Conservation (phyloP, 1,140 invertebrate genomes). For the Cherax destructor region DNA sequence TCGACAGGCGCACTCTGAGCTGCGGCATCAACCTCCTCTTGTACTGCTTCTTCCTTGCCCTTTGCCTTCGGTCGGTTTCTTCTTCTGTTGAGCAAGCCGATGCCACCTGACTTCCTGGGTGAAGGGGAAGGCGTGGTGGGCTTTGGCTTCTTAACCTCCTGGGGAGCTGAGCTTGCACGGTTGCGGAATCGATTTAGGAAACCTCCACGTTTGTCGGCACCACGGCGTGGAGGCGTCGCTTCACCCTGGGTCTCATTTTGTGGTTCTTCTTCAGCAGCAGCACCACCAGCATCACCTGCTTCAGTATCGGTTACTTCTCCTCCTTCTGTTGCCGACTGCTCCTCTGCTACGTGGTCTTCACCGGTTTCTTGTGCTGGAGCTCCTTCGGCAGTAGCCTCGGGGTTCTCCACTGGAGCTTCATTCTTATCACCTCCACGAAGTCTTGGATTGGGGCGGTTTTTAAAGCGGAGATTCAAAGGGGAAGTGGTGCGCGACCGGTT, state of each 20-base stretch:
- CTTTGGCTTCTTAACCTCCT: neutral
- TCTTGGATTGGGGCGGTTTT: neutral
- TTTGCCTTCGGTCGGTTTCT: neutral
- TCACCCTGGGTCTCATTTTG: neutral
- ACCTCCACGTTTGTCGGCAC: neutral
- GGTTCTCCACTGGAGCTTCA: neutral
- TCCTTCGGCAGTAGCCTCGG: neutral
- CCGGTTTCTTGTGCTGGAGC: neutral
- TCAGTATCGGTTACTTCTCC: neutral
- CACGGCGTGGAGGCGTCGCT: neutral
- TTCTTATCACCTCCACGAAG: neutral
- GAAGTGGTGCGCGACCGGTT: neutral
- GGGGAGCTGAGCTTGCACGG: neutral
- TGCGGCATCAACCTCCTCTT: neutral
- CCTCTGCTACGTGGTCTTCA: neutral
- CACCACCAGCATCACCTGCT: neutral
- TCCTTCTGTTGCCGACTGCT: neutral
- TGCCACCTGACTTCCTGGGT: neutral
- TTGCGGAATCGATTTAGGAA: neutral
- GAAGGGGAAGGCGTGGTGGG: neutral
- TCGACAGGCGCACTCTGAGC: neutral
- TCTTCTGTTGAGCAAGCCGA: neutral
- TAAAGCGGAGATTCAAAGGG: neutral
- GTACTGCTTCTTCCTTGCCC: neutral
- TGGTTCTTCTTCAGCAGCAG: slow-evolving; percentile 1